Percentiles rank a stretch among this genome's conserved stretches.
phyloP scores from a whole-genome alignment of 2,113 vertebrate genomes.

The Hippolais icterina region DNA sequence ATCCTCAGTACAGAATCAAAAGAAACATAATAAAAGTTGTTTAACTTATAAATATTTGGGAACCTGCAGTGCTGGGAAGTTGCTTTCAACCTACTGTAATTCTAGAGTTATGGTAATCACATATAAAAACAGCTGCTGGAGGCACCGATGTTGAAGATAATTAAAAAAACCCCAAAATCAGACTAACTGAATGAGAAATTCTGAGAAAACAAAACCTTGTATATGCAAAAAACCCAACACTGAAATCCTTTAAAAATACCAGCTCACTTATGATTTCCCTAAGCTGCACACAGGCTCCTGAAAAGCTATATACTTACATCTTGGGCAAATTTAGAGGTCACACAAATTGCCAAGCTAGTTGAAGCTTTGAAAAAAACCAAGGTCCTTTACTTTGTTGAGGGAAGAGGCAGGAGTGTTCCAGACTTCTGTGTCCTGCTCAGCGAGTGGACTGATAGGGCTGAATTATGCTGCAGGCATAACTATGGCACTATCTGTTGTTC shows the following conservation, averaged over 20 bases:
- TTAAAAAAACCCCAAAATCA: background rate
- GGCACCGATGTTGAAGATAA: background rate
- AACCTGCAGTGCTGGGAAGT: background rate
- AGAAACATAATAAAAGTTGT: background rate
- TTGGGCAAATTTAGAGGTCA: background rate
- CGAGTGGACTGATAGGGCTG: rapidly evolving
- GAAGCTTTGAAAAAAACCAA: background rate
- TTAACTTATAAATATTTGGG: conserved; percentile 4
- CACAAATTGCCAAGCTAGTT: background rate
- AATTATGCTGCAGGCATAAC: rapidly evolving
- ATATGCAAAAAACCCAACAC: background rate
- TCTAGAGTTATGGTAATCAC: background rate
- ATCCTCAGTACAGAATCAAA: background rate
- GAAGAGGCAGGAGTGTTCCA: background rate
- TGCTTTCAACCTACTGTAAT: background rate
- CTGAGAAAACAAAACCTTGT: background rate
- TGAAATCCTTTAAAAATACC: background rate
- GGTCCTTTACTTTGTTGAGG: background rate
- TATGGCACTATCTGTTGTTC: background rate
- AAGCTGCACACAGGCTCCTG: background rate
- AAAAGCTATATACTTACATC: background rate
- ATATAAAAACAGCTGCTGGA: background rate
- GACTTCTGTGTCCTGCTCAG: background rate
- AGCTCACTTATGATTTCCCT: background rate
- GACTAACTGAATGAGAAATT: background rate